These are phyloP conservation scores for Mixornis gularis DNA, from an alignment of 2,113 vertebrate species.

Conservation along the genomic window DNA sequence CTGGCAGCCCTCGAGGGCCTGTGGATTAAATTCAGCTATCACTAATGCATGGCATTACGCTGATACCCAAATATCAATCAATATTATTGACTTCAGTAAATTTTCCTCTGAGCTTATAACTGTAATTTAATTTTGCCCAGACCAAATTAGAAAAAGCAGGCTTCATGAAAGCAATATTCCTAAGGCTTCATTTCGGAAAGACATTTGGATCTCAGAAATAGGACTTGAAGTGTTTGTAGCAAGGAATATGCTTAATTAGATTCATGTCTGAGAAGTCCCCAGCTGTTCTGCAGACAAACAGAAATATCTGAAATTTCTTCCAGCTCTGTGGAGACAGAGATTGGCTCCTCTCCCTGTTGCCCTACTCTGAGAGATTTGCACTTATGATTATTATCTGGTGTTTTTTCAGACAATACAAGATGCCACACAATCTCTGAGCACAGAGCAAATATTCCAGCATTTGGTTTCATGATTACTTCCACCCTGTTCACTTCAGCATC, in stretches of 20 bases:
- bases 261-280: slow-evolving; percentile 58
- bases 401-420: slow-evolving; percentile 27
- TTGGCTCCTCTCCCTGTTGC: not conserved
- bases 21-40: not conserved
- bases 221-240: slow-evolving; percentile 63
- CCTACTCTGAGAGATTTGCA: slow-evolving; percentile 33
- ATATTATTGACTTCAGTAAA: slow-evolving; percentile 52
- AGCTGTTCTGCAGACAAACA: slow-evolving; percentile 66
- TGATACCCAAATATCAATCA: slow-evolving; percentile 50
- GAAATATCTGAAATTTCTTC: slow-evolving; percentile 56
- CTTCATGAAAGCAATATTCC: slow-evolving; percentile 40
- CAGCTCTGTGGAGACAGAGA: slow-evolving; percentile 31
- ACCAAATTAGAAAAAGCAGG: not conserved
- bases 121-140: slow-evolving; percentile 32
- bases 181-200: slow-evolving; percentile 53
- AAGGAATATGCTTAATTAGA: slow-evolving; percentile 70
- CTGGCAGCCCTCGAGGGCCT: not conserved
- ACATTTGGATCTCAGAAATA: slow-evolving; percentile 59
- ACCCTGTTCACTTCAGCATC: not conserved
- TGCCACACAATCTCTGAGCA: not conserved
- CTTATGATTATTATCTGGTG: slow-evolving; percentile 33
- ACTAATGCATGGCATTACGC: not conserved
- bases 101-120: slow-evolving; percentile 25
- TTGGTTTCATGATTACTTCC: not conserved
- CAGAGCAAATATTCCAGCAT: not conserved